Conservation (phyloP, 2,888 invertebrate genomes). For the Bugula neritina region DNA sequence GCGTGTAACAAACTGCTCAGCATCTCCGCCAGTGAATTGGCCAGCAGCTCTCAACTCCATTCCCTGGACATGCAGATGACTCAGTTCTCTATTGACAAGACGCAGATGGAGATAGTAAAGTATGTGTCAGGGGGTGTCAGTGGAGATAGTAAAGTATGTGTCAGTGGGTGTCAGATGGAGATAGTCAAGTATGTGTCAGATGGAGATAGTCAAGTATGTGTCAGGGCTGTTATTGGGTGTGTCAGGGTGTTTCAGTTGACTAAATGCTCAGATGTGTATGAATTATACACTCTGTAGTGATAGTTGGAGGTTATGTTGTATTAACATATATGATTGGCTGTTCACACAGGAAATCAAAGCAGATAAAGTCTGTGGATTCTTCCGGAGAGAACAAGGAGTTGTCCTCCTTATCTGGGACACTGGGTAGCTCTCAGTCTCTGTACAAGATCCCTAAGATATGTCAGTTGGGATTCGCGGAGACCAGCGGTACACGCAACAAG, state of each 20-base stretch:
- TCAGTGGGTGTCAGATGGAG: no score
- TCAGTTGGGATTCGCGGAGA: conserved; percentile 53
- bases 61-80: conserved; percentile 48
- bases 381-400: conserved; percentile 23
- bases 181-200: no score
- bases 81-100: conserved; percentile 24
- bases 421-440: conserved; percentile 31
- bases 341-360: background rate
- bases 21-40: conserved; percentile 37
- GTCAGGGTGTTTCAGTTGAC: no score
- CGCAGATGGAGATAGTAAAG: conserved; percentile 20
- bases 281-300: no score
- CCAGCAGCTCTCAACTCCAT: conserved; percentile 32
- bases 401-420: background rate
- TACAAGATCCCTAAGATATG: conserved; percentile 38
- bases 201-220: no score
- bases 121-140: background rate
- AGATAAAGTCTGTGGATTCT: conserved; percentile 22
- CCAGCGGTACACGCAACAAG: conserved; percentile 55
- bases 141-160: no score
- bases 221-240: no score
- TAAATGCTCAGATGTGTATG: no score
- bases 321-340: background rate
- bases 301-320: no score
- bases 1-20: conserved; percentile 53